phyloP scores from a whole-genome alignment of 2,888 invertebrate genomes.

The Sturmia bella region DNA sequence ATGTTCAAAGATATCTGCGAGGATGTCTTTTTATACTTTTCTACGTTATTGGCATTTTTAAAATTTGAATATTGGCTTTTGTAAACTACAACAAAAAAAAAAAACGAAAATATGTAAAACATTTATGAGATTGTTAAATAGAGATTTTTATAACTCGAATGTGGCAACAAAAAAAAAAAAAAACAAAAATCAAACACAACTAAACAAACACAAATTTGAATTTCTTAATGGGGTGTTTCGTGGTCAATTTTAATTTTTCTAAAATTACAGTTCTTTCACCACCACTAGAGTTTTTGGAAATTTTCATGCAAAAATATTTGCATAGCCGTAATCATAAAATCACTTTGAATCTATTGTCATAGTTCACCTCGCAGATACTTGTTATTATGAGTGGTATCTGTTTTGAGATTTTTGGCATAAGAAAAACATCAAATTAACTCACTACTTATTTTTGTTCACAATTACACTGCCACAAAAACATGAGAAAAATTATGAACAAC shows the following conservation, averaged over 20 bases:
- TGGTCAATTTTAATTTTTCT: constrained; percentile 12
- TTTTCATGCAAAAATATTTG: constrained; percentile 41
- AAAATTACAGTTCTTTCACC: constrained; percentile 1
- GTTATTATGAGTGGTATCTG: constrained; percentile 37
- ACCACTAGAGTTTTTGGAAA: constrained; percentile 3
- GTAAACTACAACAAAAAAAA: no score
- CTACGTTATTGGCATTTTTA: constrained; percentile 29
- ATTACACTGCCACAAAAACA: not conserved
- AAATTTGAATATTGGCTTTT: constrained; percentile 17
- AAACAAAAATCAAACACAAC: no score
- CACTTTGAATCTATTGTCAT: constrained; percentile 52
- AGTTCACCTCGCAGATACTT: constrained; percentile 53
- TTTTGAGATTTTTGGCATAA: constrained; percentile 41
- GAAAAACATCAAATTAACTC: constrained; percentile 32
- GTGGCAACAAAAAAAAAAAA: not conserved
- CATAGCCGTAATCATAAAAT: constrained; percentile 53
- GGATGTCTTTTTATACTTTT: not conserved
- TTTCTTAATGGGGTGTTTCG: constrained; percentile 44
- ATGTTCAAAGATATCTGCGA: constrained; percentile 72
- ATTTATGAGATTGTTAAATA: constrained; percentile 55
- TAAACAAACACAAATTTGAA: constrained; percentile 7
- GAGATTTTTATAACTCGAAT: constrained; percentile 36
- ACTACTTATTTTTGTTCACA: constrained; percentile 46
- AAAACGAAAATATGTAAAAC: constrained; percentile 57
- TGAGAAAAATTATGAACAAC: no score